phyloP scores from a whole-genome alignment of 2,113 vertebrate species.

The Vulpes lagopus region DNA sequence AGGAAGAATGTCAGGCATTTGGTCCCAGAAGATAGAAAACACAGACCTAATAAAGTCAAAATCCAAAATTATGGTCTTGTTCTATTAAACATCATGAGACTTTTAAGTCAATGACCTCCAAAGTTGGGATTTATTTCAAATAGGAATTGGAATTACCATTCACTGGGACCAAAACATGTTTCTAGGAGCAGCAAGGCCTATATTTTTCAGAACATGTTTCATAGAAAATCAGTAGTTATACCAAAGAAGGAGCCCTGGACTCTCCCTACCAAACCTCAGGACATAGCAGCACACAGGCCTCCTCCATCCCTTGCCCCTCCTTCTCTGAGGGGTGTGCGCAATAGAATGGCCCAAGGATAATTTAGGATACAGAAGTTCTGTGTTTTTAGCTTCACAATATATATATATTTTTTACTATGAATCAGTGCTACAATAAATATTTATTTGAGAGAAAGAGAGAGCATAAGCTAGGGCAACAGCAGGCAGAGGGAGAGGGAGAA shows the following conservation, averaged over 20 bases:
- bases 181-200: neutral
- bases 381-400: neutral
- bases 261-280: neutral
- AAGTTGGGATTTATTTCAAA: constrained; percentile 18
- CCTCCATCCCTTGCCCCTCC: neutral
- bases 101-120: neutral
- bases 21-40: neutral
- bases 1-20: neutral
- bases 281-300: neutral
- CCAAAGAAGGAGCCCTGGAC: neutral
- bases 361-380: neutral
- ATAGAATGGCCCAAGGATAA: neutral
- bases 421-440: neutral
- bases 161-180: neutral
- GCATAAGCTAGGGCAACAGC: no score
- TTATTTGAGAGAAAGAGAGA: no score
- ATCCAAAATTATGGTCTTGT: neutral
- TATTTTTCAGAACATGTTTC: neutral
- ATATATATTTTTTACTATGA: neutral
- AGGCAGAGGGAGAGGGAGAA: no score
- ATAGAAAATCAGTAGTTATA: neutral
- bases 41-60: neutral
- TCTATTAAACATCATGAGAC: neutral
- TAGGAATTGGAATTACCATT: neutral
- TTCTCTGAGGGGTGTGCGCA: neutral